These are phyloP conservation scores for Coregonus ussuriensis DNA, from an alignment of 2,797 vertebrate species.

Conservation along the genomic window DNA sequence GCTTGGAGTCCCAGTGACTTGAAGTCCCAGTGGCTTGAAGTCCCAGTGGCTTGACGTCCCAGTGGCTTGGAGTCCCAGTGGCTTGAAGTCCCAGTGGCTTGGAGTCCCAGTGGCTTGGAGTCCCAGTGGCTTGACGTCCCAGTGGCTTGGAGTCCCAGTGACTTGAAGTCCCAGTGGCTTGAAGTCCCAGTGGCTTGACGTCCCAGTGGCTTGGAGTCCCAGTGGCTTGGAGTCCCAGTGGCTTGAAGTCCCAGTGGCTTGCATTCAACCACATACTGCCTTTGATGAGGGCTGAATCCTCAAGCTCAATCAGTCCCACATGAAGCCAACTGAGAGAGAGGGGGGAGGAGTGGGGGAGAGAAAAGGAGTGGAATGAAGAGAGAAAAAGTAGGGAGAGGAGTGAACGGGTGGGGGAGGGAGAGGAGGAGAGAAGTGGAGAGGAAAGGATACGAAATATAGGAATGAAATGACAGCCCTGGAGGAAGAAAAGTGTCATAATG, in stretches of 20 bases:
- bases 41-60: too few relatives aligned
- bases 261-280: conserved; percentile 77
- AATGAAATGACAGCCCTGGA: conserved; percentile 38
- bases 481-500: conserved; percentile 42
- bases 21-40: too few relatives aligned
- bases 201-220: too few relatives aligned
- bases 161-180: too few relatives aligned
- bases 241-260: conserved; percentile 36
- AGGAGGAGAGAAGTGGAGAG: not conserved
- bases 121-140: too few relatives aligned
- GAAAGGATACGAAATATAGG: not conserved
- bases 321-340: conserved; percentile 69
- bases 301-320: conserved; percentile 83
- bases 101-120: conserved; percentile 42
- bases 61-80: too few relatives aligned
- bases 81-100: too few relatives aligned
- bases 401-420: not conserved
- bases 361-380: not conserved
- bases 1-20: too few relatives aligned
- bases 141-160: too few relatives aligned
- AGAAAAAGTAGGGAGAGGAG: not conserved
- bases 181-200: too few relatives aligned
- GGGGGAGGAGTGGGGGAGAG: conserved; percentile 17
- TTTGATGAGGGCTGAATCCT: conserved; percentile 83
- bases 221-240: too few relatives aligned